Evolutionary conservation across 2,113 vertebrate species (phyloP).

Genomic region (Thermophis baileyi): DNA sequence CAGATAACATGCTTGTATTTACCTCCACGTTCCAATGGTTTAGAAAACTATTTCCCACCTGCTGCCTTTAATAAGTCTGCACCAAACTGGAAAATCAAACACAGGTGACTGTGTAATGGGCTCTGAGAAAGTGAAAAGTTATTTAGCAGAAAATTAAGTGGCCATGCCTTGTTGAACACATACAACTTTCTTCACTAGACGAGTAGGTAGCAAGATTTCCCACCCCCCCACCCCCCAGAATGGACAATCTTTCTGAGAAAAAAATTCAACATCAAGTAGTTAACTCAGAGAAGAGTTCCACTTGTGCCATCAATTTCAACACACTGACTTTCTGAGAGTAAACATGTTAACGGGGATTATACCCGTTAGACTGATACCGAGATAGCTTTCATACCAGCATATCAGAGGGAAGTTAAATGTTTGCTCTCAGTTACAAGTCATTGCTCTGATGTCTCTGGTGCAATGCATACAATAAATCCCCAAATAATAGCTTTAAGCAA

Average conservation of each 20-base stretch:
- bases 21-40: background rate
- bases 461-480: background rate
- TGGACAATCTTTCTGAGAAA: background rate
- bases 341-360: background rate
- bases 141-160: background rate
- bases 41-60: background rate
- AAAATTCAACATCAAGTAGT: background rate
- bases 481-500: background rate
- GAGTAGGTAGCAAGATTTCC: background rate
- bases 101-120: background rate
- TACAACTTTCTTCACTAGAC: background rate
- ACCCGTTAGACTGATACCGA: no score
- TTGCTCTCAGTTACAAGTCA: background rate
- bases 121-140: background rate
- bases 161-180: rapidly evolving
- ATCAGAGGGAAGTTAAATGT: background rate
- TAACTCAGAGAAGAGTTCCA: background rate
- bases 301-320: no score
- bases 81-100: background rate
- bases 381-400: no score
- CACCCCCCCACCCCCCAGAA: background rate
- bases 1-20: background rate
- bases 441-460: background rate
- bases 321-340: background rate
- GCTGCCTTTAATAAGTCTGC: background rate